Evolutionary conservation across 2,113 vertebrate genomes (phyloP), one percentile per base, ranked within the genome.

Genomic region (Psettodes erumei): DNA sequence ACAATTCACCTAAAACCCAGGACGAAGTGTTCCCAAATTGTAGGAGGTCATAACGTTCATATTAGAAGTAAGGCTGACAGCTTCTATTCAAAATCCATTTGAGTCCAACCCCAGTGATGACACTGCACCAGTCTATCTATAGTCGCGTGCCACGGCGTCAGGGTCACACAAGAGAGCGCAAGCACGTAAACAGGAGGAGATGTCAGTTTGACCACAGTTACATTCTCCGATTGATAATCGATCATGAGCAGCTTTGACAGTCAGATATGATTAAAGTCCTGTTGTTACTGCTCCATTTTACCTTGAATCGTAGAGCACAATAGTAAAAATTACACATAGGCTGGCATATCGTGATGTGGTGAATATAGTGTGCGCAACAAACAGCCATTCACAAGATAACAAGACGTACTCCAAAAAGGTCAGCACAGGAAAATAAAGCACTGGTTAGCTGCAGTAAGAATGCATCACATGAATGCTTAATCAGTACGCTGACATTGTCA

Each of bases 141-240:
- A 25, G 77, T 71, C 61, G 23, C 68, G 42, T 70, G 89, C 79
- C 81, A 21, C 67, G 8, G 40, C 18, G 25, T 35, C 82, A 85
- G 75, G 27, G 86, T 74, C 79, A 80, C 64, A 35, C 19, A 8
- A 55, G 66, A 10, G n/a, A 45, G 68, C 0, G 8, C 60, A 72
- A 70, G 75, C 77, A 79, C 67, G 82, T 71, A 77, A 88, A 75
- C 83, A 86, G 10, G 21, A 69, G 53, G 32, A 72, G 69, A 90
- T 71, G 74, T 85, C 84, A 84, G 58, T 72, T 59, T 77, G 88
- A 90, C 89, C 90, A 84, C 73, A 78, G 51, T 64, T 80, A 81
- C 84, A 82, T 75, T 89, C 81, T 86, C 43, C 5, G 73, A 91
- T 74, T 90, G 75, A 87, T 85, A 84, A 89, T 71, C 59, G 62